These are phyloP conservation scores for Huso huso DNA, from an alignment of 2,797 vertebrate species.

Conservation along the genomic window DNA sequence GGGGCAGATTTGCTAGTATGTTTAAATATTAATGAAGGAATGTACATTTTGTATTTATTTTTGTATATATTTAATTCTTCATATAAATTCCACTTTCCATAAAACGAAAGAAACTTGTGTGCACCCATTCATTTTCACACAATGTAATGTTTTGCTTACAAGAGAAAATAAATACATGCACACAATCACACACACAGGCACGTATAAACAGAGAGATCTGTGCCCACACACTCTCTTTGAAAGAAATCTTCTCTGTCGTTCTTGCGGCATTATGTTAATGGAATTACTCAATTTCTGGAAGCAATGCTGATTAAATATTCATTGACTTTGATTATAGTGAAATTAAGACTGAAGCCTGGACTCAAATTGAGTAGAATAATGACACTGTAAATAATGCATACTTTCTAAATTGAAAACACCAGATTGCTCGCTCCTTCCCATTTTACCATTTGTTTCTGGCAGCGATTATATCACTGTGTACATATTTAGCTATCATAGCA, in stretches of 20 bases:
- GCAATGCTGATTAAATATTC: slow-evolving; percentile 84
- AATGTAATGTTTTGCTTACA: not conserved
- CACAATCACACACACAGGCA: not conserved
- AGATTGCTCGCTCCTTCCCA: slow-evolving; percentile 46
- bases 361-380: slow-evolving; percentile 78
- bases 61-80: no score
- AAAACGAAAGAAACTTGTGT: no score
- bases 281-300: slow-evolving; percentile 77
- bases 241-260: slow-evolving; percentile 60
- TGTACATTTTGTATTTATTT: no score
- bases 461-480: slow-evolving; percentile 47
- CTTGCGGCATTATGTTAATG: slow-evolving; percentile 76
- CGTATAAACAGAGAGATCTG: slow-evolving; percentile 5
- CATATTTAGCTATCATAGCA: slow-evolving; percentile 44
- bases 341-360: slow-evolving; percentile 78
- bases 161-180: not conserved
- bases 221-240: slow-evolving; percentile 30
- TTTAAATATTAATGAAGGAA: no score
- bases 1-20: no score
- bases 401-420: slow-evolving; percentile 77
- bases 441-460: slow-evolving; percentile 63
- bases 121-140: no score
- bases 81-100: no score
- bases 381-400: slow-evolving; percentile 81
- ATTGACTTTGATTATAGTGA: slow-evolving; percentile 82